Base-by-base conservation (phyloP, 2,797 vertebrate species). In the Petrocephalus schoutedeni region DNA sequence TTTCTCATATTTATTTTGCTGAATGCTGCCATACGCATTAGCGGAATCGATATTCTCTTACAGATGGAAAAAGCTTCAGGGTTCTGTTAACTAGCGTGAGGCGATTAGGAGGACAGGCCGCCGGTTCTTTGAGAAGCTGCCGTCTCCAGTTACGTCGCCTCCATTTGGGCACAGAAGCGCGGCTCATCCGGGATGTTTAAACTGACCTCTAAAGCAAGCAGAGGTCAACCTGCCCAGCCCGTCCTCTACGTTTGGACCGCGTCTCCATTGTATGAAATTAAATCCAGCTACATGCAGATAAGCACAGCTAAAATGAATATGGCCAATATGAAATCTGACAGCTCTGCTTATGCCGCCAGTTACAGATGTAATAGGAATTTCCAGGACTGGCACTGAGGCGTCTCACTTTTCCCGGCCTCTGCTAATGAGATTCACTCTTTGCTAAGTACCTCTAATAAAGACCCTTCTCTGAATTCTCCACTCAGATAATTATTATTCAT, bases 391-490 rank as follows among this genome's bases (percentile, higher is more conserved):
- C 49, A 32, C 1, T 54, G 82, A 85, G 53, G 21, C 4, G 10
- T 14, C 82, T 32, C 53, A 0, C 45, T 28, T 51, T 84, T 23
- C 82, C 21, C 19, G 8, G 82, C 53, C 49, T 84, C 53, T 9
- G 14, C 71, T 28, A 85, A 85, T 54, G 82, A 85, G 82, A 53
- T 54, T 85, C 82, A 3, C n/a, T 54, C 21, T 32, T 56, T 28
- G 82, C 51, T 54, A 85, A 85, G 49, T 28, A 85, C n/a, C 49
- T 23, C 51, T 12, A 85, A 56, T 85, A 51, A 85, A 85, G 82
- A 14, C 53, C 8, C 21, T 1, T 28, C 82, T 85, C 49, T 10
- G 45, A 19, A 41, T 45, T 77, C 71, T 77, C 16, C 16, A 45
- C 16, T 36, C 16, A 41, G 71, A 77, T 45, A 19, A 45, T 77